phyloP scores from a whole-genome alignment of 2,113 vertebrate genomes.

The Cryptotis parvus region DNA sequence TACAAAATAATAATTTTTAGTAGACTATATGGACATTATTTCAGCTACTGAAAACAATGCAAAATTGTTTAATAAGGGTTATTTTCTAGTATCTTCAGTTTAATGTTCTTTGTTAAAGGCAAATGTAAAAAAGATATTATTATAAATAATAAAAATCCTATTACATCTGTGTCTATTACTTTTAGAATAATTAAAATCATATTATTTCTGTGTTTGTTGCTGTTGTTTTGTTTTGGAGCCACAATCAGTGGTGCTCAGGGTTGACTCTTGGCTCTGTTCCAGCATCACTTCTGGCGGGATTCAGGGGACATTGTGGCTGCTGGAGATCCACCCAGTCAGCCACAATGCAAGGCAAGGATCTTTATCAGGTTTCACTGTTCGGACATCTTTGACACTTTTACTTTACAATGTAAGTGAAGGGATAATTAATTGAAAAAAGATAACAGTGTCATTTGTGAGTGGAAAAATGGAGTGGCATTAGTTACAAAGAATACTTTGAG shows the following conservation, averaged over 20 bases:
- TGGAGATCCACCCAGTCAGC: no score
- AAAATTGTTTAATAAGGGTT: constrained; percentile 1
- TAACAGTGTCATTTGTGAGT: neutral
- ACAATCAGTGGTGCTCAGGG: no score
- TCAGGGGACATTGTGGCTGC: no score
- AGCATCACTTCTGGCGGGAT: no score
- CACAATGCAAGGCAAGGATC: no score
- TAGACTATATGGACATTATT: neutral
- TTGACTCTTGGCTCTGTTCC: no score
- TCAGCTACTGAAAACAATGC: neutral
- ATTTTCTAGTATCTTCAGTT: neutral
- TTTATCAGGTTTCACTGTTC: no score
- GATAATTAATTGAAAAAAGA: neutral
- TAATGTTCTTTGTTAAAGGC: constrained; percentile 9
- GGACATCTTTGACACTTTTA: neutral
- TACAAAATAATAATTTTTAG: constrained; percentile 38
- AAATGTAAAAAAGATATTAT: neutral
- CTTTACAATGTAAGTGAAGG: neutral
- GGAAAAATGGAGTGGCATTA: neutral
- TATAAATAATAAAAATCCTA: neutral
- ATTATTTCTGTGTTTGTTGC: neutral
- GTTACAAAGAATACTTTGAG: neutral
- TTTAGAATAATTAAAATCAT: neutral
- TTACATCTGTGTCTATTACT: neutral
- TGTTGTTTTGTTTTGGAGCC: no score